Base-by-base conservation (phyloP, 2,797 vertebrate genomes). In the Hyperoplus immaculatus region DNA sequence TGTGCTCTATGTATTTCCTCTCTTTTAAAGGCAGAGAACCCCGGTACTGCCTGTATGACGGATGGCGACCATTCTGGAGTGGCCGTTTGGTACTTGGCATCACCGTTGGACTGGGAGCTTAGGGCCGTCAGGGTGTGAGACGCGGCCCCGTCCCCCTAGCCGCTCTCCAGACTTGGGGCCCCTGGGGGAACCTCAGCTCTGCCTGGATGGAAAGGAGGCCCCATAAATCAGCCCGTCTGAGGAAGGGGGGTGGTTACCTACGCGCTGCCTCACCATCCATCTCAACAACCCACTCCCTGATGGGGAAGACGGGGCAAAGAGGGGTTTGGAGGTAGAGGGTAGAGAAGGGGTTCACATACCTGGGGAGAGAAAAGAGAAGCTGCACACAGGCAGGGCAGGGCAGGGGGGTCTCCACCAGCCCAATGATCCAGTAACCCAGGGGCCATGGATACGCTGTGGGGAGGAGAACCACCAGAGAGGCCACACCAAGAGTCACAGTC, bases 141-240 rank as follows among this genome's bases (percentile, higher is more conserved):
- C 88, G 69, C 87, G 90, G 94, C 88, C 29, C 29, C 87, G 90
- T 95, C 95, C 94, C 94, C 89, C 29, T 29, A 91, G 95, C 87
- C 29, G 94, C 94, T 95, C 95, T 93, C 88, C 93, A 93, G 94
- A 93, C 86, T 83, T 88, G 91, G 85, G 29, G 29, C 29, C 29
- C 94, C 95, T 95, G 96, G 89, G 66, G 91, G 94, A 96, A 95
- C 94, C 94, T 90, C 88, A 81, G 79, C 89, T 93, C 90, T 94
- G 94, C 90, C 88, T 94, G 83, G 91, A 89, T 94, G 93, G 92
- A 96, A 96, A 96, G 94, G 94, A 92, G 95, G 93, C 88, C 79
- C 95, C 95, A 97, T 98, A 96, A 97, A 97, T 98, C 96, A 97
- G 94, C 81, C 75, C 68, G 90, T 95, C 94, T 94, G 94, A 96